Percentiles rank a stretch among this genome's conserved stretches.
phyloP scores from a whole-genome alignment of 2,797 vertebrate species.

The Picus viridis region DNA sequence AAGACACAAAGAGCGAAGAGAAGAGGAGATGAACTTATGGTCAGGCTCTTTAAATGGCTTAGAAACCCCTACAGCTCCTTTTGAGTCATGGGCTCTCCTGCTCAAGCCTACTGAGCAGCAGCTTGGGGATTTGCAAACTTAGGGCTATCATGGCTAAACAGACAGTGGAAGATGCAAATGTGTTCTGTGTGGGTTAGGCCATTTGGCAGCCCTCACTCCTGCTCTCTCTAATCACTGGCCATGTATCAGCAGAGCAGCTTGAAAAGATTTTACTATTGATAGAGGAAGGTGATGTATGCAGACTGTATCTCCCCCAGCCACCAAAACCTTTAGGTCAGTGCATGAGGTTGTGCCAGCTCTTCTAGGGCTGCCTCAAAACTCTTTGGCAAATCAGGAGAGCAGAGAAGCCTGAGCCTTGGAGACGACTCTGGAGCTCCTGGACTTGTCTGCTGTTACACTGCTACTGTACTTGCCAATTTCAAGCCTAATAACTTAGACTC shows the following conservation, averaged over 20 bases:
- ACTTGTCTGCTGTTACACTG: background rate
- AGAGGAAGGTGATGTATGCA: background rate
- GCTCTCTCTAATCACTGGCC: background rate
- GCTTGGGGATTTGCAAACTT: background rate
- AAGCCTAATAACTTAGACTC: conserved; percentile 7
- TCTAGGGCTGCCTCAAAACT: background rate
- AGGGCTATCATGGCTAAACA: background rate
- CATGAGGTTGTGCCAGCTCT: background rate
- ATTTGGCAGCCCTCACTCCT: background rate
- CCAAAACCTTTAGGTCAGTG: background rate
- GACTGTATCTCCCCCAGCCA: background rate
- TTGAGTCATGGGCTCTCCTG: background rate
- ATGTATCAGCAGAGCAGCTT: background rate
- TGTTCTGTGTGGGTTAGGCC: background rate
- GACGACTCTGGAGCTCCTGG: background rate
- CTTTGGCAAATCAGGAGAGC: conserved; percentile 5
- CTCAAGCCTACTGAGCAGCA: background rate
- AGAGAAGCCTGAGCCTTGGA: background rate
- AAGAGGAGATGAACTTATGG: background rate
- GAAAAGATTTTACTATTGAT: background rate
- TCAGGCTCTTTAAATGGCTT: background rate
- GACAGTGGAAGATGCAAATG: background rate
- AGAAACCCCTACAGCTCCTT: background rate
- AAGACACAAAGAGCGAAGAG: background rate
- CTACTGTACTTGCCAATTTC: conserved; percentile 33